Base-by-base conservation (phyloP, 2,888 invertebrate genomes). In the Heliconius cydno region DNA sequence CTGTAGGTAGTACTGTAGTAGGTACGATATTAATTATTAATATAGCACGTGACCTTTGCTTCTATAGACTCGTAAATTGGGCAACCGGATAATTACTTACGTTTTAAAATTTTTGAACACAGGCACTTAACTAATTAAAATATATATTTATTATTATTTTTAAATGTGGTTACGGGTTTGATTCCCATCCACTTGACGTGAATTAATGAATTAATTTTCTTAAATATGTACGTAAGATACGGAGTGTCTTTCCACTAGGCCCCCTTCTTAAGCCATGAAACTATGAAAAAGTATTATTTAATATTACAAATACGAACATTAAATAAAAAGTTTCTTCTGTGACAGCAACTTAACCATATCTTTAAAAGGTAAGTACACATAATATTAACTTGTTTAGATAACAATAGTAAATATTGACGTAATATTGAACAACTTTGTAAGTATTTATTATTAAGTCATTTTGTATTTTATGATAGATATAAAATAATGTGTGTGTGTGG, bases 41-140 rank as follows among this genome's bases (percentile, higher is more conserved):
- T 34, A 34, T 65, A 71, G 71, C 30, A 65, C 66, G 72, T 74
- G 74, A 67, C 41, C 38, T 15, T 19, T 73, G 25, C 41, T 70
- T 41, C 25, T 70, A 72, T 57, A n/a, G 30, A 46, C 30, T 57
- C 46, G 52, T 46, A 73, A 34, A 30, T 73, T 34, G 34, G 34
- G 72, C 72, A 60, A 73, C n/a, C 15, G 10, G n/a, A 38, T n/a
- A 68, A 25, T 41, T 25, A 25, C n/a, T 34, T 68, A 25, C 28
- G 28, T 65, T 28, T 28, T 28, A 19, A 28, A 12, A 0, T 13
- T 10, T 15, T 30, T 19, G 19, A 41, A 0, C 12, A 41, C 12
- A 41, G 12, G 10, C 3, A 41, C 12, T 41, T 41, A 41, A 41
- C 0, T 12, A 34, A 34, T 34, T 34, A 34, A 34, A 34, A 7